Base-by-base conservation (phyloP, 2,888 invertebrate genomes). In the Drosophila rubida region DNA sequence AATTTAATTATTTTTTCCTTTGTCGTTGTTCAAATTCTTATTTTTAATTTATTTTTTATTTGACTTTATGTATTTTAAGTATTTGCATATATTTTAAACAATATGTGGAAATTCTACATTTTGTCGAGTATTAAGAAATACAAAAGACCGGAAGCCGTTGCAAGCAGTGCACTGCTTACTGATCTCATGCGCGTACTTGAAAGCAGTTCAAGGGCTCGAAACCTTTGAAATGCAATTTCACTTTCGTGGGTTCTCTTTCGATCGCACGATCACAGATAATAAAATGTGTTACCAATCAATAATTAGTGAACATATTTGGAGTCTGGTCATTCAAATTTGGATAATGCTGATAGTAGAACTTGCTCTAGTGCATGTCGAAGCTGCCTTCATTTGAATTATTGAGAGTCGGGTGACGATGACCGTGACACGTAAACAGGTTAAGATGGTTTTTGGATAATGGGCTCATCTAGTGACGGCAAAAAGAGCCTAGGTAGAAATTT, bases 361-460 rank as follows among this genome's bases (percentile, higher is more conserved):
- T 37, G 14, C 35, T 14, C 35, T 7, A 13, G 35, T 37, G 35
- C 35, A 37, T 37, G 16, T 51, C 8, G 16, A 39, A 14, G 8
- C n/a, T 51, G 16, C 39, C 13, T 49, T n/a, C 7, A 49, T n/a
- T 27, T 39, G 27, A 39, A 25, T 27, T 27, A 39, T 25, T 50
- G 16, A 14, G 30, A 25, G 25, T 19, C 41, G 19, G 51, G 9
- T 32, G 32, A 5, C n/a, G 32, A 32, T 32, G 19, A 37, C 13
- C 6, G 32, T 8, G 14, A 23, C 44, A 44, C 32, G 35, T 45
- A 39, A 57, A 25, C 48, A 48, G 37, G 46, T 39, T 48, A 46
- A 48, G 37, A 39, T 48, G 58, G 8, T 41, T 49, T 58, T 41
- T 30, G 58, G 58, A 30, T 58, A 49, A 49, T 49, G 27, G 39